A percentile compares a stretch with the other conserved stretches of the same genome.
Conservation (phyloP, 2,888 invertebrate genomes). For the Odiellus spinosus region DNA sequence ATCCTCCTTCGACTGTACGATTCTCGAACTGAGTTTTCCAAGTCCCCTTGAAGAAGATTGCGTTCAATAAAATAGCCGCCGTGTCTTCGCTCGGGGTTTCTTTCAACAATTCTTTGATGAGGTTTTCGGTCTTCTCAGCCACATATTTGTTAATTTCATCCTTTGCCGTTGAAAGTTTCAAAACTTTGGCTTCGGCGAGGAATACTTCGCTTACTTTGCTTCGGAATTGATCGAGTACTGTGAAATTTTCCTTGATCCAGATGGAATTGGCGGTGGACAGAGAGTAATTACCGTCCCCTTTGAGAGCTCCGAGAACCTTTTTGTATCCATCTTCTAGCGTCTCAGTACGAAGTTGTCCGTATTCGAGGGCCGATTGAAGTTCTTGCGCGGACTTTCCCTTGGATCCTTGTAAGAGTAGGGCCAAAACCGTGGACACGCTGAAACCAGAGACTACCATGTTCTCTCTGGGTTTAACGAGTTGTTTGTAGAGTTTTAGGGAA, state of each 20-base stretch:
- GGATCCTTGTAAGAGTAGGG: constrained; percentile 37
- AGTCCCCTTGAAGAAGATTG: constrained; percentile 3
- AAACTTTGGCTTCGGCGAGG: background rate
- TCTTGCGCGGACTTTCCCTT: constrained; percentile 24
- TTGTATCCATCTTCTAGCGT: background rate
- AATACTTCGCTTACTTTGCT: no score
- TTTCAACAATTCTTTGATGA: background rate
- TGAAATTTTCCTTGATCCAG: background rate
- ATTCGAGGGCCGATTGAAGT: background rate
- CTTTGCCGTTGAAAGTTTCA: background rate
- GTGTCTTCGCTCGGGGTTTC: background rate
- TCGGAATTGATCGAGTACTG: background rate
- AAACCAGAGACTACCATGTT: constrained; percentile 37
- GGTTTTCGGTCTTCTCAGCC: background rate
- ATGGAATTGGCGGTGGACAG: background rate
- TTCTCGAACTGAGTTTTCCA: constrained; percentile 2
- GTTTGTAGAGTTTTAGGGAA: background rate
- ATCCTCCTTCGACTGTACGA: no score
- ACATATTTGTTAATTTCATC: constrained; percentile 6
- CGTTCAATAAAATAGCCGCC: constrained; percentile 2
- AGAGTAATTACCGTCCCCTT: background rate
- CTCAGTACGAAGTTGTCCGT: background rate
- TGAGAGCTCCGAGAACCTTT: background rate
- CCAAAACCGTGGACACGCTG: constrained; percentile 34
- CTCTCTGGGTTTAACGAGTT: constrained; percentile 1